A percentile compares a stretch with the other conserved stretches of the same genome.
Evolutionary conservation across 2,888 invertebrate genomes (phyloP).

Genomic region (Caenorhabditis virilis): DNA sequence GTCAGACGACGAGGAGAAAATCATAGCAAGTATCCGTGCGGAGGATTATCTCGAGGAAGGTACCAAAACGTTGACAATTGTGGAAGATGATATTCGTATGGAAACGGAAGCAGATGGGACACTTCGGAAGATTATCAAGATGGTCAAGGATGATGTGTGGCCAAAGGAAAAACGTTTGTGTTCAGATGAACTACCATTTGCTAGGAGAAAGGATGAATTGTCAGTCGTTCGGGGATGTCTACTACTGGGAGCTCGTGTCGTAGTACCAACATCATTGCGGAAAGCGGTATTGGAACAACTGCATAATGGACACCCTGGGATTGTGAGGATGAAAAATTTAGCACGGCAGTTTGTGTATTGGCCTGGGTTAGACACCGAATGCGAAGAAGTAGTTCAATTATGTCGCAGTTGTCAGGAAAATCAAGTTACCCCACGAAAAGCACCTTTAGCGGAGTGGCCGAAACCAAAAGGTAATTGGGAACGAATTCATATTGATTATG

Average conservation of each 20-base stretch:
- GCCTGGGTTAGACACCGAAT: constrained; percentile 42
- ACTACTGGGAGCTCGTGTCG: constrained; percentile 46
- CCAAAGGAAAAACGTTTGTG: neutral
- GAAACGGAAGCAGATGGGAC: neutral
- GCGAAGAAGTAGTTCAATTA: constrained; percentile 40
- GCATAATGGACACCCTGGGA: constrained; percentile 60
- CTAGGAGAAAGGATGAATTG: constrained; percentile 20
- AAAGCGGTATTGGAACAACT: constrained; percentile 45
- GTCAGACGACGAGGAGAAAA: constrained; percentile 8
- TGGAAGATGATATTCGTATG: neutral
- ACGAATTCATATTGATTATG: constrained; percentile 70
- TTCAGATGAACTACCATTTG: neutral
- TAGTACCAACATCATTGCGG: constrained; percentile 52
- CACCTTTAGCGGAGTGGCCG: constrained; percentile 31
- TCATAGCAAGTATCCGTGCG: constrained; percentile 8
- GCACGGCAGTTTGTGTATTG: constrained; percentile 59
- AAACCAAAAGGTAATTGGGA: constrained; percentile 58
- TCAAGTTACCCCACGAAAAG: constrained; percentile 13
- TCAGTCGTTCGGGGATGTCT: constrained; percentile 51
- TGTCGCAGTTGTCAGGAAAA: constrained; percentile 43
- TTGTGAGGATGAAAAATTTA: constrained; percentile 52
- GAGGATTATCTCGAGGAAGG: neutral
- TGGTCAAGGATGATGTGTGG: neutral
- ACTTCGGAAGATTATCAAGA: neutral
- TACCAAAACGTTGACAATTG: neutral